Conservation (phyloP, 2,888 invertebrate genomes). For the Melanophora roralis region DNA sequence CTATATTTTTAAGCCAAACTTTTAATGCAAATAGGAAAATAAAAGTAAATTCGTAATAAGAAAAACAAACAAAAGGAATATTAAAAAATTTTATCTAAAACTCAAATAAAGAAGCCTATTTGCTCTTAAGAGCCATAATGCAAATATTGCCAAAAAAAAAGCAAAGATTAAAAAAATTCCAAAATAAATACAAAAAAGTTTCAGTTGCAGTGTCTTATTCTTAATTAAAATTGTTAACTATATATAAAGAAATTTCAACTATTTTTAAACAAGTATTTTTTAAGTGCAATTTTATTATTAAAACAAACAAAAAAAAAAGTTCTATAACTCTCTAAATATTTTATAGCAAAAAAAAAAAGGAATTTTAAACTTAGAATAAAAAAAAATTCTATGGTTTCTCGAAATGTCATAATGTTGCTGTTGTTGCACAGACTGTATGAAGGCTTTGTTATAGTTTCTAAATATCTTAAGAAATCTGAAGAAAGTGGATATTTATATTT, state of each 20-base stretch:
- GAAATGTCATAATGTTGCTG: constrained; percentile 14
- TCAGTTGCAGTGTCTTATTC: constrained; percentile 28
- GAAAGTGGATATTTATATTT: neutral
- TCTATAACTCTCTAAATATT: too few species aligned
- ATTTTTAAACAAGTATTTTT: neutral
- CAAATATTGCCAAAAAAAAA: constrained; percentile 45
- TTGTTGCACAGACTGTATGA: constrained; percentile 32
- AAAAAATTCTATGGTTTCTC: constrained; percentile 14
- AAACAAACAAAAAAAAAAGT: constrained; percentile 12
- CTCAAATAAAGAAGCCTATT: constrained; percentile 4
- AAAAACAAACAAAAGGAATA: neutral
- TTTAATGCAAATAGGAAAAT: constrained; percentile 31
- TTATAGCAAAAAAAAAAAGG: constrained; percentile 1
- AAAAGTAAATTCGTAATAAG: neutral
- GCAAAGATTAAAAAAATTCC: constrained; percentile 34
- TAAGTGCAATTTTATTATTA: constrained; percentile 30
- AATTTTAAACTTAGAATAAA: neutral
- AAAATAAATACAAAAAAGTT: neutral
- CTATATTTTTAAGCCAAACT: constrained; percentile 44
- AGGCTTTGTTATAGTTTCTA: constrained; percentile 3
- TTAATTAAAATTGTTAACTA: neutral
- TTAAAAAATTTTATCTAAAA: neutral
- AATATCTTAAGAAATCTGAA: neutral
- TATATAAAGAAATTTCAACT: neutral
- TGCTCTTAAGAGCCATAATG: constrained; percentile 51